Base-by-base conservation (phyloP, 2,797 vertebrate species). In the Notolepis coatsorum region DNA sequence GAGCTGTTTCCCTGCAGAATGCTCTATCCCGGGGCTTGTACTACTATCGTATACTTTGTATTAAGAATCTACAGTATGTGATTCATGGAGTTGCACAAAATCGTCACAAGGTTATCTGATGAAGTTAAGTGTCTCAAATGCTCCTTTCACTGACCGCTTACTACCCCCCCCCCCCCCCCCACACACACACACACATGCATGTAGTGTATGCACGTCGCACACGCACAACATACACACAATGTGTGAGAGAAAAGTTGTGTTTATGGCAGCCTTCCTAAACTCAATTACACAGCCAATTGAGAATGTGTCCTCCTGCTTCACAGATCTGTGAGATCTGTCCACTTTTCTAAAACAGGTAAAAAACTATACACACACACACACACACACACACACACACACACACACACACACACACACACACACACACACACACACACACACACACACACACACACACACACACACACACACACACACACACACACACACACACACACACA, bases 251-350 rank as follows among this genome's bases (percentile, higher is more conserved):
- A 58, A 59, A 25, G 13, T 60, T 75, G 53, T 81, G 71, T 82
- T 84, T 82, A 80, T 80, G 73, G 66, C 71, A 52, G 72, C 72
- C 24, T 54, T 47, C 63, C 77, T 56, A 88, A 84, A 89, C 77
- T 85, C 71, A 87, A 86, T 88, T 87, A 90, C 76, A 87, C 82
- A 81, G 78, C 56, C 79, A 84, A 77, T 85, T 85, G 81, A 84
- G 59, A 81, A 78, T 63, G 71, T 69, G 73, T 49, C 20, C 65
- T 49, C 20, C 65, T 28, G 61, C 52, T 75, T 73, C 68, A 73
- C 58, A 71, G 73, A 77, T 84, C 71, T 75, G 68, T 31, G 13
- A 60, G 77, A 83, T 71, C 56, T 66, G 68, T 66, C 73, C 70
- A 81, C 71, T n/a, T n/a, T n/a, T n/a, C 72, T 60, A 61, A 86